These are phyloP conservation scores for Heterodera carotae DNA, from an alignment of 1,140 invertebrate genomes.

Conservation along the genomic window DNA sequence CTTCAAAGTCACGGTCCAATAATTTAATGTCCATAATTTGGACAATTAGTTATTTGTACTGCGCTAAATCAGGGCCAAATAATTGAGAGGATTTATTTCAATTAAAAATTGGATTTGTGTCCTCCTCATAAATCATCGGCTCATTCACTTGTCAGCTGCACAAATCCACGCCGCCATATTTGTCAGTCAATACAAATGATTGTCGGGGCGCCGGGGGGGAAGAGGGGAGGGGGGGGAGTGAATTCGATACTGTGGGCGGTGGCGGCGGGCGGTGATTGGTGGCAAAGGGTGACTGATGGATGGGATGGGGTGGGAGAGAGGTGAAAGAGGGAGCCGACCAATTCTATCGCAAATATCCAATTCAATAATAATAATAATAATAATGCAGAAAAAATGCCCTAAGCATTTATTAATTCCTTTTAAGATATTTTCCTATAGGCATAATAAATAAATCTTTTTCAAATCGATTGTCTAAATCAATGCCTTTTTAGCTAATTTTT, in stretches of 20 bases:
- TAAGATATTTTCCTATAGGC: too few species aligned
- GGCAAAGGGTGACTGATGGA: background rate
- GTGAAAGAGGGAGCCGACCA: background rate
- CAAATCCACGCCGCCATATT: background rate
- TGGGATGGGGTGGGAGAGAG: background rate
- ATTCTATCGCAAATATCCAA: background rate
- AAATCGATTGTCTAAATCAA: too few species aligned
- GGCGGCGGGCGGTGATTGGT: background rate
- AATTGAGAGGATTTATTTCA: too few species aligned
- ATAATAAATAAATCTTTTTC: too few species aligned
- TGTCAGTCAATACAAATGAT: background rate
- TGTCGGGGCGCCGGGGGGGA: too few species aligned
- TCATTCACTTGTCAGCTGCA: background rate
- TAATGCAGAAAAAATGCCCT: background rate
- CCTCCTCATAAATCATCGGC: background rate
- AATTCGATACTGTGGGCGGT: background rate
- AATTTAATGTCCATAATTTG: too few species aligned
- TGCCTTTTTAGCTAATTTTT: too few species aligned
- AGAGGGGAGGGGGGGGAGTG: background rate
- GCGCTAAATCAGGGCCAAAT: too few species aligned
- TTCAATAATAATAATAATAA: background rate
- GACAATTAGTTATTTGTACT: too few species aligned
- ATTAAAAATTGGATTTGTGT: slow-evolving; percentile 1
- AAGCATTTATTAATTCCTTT: too few species aligned
- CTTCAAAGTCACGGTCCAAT: too few species aligned